A percentile compares a stretch with the other conserved stretches of the same genome.
Conservation (phyloP, 1,140 invertebrate genomes). For the Panagrolaimus sp. region DNA sequence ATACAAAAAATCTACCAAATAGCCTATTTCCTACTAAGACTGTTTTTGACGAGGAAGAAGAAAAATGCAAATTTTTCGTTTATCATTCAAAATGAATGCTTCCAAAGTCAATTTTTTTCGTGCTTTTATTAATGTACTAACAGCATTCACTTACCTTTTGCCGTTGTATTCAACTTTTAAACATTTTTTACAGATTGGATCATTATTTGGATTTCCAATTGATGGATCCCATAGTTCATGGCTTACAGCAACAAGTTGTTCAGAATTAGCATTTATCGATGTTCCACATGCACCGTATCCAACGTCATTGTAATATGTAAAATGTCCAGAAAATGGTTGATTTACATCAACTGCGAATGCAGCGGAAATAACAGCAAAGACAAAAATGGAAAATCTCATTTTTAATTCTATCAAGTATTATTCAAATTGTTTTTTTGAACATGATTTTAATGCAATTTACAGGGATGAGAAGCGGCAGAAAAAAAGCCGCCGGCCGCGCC, state of each 20-base stretch:
- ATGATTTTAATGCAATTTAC: too few species aligned
- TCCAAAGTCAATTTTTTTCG: too few species aligned
- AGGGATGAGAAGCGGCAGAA: too few species aligned
- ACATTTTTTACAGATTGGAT: background rate
- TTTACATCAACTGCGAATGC: background rate
- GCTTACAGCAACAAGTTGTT: background rate
- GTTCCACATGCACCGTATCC: conserved; percentile 10
- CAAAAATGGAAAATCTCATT: too few species aligned
- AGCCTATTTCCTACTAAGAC: too few species aligned
- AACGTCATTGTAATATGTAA: conserved; percentile 15
- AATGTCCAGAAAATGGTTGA: conserved; percentile 3
- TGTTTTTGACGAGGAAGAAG: too few species aligned
- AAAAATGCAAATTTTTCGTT: too few species aligned
- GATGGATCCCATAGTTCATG: background rate
- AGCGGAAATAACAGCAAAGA: background rate
- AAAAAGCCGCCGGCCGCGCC: too few species aligned
- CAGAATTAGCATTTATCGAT: conserved; percentile 1
- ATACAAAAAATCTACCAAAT: too few species aligned
- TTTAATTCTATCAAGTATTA: too few species aligned
- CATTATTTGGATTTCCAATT: conserved; percentile 8
- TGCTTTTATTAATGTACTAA: background rate
- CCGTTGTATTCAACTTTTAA: conserved; percentile 14
- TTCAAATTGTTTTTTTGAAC: too few species aligned
- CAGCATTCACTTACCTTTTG: background rate
- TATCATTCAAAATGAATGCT: too few species aligned